phyloP scores from a whole-genome alignment of 2,888 invertebrate genomes.

The Timandra comae region DNA sequence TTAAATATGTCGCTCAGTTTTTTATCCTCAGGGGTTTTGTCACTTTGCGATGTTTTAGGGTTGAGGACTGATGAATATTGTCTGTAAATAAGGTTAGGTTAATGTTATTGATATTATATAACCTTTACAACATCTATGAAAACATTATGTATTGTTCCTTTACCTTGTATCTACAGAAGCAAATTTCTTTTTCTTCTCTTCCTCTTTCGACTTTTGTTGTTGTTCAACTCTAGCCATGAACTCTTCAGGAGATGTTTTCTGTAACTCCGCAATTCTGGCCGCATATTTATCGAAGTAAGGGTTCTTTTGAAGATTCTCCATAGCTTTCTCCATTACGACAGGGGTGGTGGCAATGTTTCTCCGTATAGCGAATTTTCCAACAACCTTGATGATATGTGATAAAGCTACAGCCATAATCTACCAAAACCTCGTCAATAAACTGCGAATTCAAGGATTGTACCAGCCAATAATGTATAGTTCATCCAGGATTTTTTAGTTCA shows the following conservation, averaged over 20 bases:
- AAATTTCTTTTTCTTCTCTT: slow-evolving; percentile 51
- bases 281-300: slow-evolving; percentile 91
- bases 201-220: slow-evolving; percentile 47
- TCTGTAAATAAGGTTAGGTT: slow-evolving; percentile 37
- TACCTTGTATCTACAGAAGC: slow-evolving; percentile 59
- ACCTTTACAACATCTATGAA: too few relatives aligned
- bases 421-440: too few relatives aligned
- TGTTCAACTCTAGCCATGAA: slow-evolving; percentile 80
- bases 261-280: slow-evolving; percentile 82
- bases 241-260: slow-evolving; percentile 85
- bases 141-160: slow-evolving; percentile 1
- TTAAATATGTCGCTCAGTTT: slow-evolving; percentile 85
- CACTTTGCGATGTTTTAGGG: slow-evolving; percentile 70
- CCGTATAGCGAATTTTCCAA: too few relatives aligned
- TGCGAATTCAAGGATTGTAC: too few relatives aligned
- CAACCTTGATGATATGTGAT: too few relatives aligned
- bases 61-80: slow-evolving; percentile 80
- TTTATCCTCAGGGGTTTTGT: slow-evolving; percentile 41
- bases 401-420: background rate
- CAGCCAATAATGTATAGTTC: too few relatives aligned
- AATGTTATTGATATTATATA: background rate
- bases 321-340: slow-evolving; percentile 57
- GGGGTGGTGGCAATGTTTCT: slow-evolving; percentile 52
- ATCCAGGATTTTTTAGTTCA: too few relatives aligned
- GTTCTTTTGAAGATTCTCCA: slow-evolving; percentile 79